Evolutionary conservation across 2,113 vertebrate species (phyloP).

Genomic region (Paradoxurus hermaphroditus): DNA sequence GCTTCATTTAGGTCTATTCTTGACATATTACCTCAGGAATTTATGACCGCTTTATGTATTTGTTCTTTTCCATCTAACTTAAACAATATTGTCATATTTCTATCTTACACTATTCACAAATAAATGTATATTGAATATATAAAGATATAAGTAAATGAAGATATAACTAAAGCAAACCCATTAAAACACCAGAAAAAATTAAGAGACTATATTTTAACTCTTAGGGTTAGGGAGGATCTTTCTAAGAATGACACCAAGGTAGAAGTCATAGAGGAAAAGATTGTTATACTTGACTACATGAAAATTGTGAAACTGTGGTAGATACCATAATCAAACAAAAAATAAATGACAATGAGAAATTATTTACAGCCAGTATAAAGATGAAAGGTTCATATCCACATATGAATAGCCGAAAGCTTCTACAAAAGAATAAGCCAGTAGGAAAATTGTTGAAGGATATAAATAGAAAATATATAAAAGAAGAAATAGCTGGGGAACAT

Average conservation of each 20-base stretch:
- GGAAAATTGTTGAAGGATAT: not conserved
- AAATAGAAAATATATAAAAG: not conserved
- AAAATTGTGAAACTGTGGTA: not conserved
- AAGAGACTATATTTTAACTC: not conserved
- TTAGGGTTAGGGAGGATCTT: not conserved
- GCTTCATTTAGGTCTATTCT: not conserved
- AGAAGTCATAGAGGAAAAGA: not conserved
- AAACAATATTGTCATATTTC: not conserved
- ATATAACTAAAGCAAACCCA: not conserved
- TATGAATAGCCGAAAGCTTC: constrained; percentile 1
- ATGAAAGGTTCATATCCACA: not conserved
- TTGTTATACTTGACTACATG: not conserved
- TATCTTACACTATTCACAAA: not conserved
- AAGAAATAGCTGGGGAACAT: not conserved
- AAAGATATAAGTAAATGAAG: not conserved
- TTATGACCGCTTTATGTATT: not conserved
- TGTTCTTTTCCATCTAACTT: not conserved
- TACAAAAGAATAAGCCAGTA: not conserved
- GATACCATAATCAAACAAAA: not conserved
- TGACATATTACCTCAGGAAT: not conserved
- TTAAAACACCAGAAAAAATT: constrained; percentile 5
- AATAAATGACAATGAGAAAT: not conserved
- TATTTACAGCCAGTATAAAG: not conserved
- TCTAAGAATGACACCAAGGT: constrained; percentile 2
- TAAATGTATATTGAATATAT: not conserved